Conservation (phyloP, 2,797 vertebrate species). For the Lateolabrax maculatus region DNA sequence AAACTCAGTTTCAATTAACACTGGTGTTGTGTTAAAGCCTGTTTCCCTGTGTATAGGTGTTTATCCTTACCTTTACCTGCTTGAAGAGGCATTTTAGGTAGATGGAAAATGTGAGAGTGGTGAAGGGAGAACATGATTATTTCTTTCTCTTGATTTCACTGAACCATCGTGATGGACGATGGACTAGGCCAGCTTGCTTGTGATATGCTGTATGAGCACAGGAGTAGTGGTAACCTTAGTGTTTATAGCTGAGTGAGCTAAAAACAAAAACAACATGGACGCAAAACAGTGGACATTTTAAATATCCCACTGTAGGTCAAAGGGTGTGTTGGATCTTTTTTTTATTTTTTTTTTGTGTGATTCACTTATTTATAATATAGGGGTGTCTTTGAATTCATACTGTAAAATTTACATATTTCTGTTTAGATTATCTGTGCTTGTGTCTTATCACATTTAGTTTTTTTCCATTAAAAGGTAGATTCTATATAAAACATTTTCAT, state of each 20-base stretch:
- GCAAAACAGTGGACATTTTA: too few relatives aligned
- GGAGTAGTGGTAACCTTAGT: background rate
- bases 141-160: background rate
- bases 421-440: background rate
- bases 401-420: background rate
- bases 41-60: background rate
- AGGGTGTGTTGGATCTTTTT: too few relatives aligned
- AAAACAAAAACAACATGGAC: too few relatives aligned
- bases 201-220: background rate
- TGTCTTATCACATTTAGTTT: background rate
- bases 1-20: background rate
- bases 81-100: background rate
- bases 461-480: background rate
- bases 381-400: background rate
- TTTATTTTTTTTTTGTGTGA: background rate
- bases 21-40: background rate
- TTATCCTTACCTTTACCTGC: background rate
- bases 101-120: background rate
- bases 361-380: background rate
- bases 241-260: background rate
- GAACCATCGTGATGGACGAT: background rate
- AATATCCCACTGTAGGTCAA: too few relatives aligned
- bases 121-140: background rate
- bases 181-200: too few relatives aligned
- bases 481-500: background rate